These are phyloP conservation scores for Blastobasis lacticolella DNA, from an alignment of 2,888 invertebrate genomes.

Conservation along the genomic window DNA sequence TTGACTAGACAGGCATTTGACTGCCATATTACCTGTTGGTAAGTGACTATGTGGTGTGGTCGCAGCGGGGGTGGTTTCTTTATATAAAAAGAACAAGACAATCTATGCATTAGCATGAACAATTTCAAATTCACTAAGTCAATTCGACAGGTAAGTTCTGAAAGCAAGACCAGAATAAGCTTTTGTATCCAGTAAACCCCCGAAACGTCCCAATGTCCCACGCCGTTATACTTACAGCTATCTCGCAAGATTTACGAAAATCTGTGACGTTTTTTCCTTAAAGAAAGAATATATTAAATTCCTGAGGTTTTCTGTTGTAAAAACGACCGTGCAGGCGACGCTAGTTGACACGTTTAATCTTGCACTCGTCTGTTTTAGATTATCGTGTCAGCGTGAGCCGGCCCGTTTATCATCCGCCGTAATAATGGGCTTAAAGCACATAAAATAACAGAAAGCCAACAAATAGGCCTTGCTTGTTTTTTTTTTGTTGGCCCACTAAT, in stretches of 20 bases:
- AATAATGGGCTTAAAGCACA: slow-evolving; percentile 28
- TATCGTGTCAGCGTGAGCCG: slow-evolving; percentile 52
- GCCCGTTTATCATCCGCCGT: slow-evolving; percentile 43
- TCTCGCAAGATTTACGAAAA: background rate
- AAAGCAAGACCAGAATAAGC: too few relatives aligned
- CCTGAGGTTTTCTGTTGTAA: background rate
- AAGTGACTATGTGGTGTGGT: too few relatives aligned
- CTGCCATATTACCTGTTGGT: too few relatives aligned
- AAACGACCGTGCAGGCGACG: slow-evolving; percentile 27
- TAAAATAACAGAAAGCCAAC: too few relatives aligned
- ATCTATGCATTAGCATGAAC: slow-evolving; percentile 19
- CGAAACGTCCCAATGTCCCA: too few relatives aligned
- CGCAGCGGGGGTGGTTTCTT: too few relatives aligned
- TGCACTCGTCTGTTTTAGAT: slow-evolving; percentile 53
- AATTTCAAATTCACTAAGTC: background rate
- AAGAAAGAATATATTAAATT: slow-evolving; percentile 4
- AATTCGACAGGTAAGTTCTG: too few relatives aligned
- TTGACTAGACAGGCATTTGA: too few relatives aligned
- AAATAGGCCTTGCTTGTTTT: slow-evolving; percentile 7
- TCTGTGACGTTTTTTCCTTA: slow-evolving; percentile 3
- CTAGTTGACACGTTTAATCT: slow-evolving; percentile 56
- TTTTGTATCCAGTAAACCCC: too few relatives aligned
- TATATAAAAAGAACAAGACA: slow-evolving; percentile 25
- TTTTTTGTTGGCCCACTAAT: too few relatives aligned
- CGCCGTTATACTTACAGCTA: too few relatives aligned